phyloP scores from a whole-genome alignment of 2,888 invertebrate genomes.

The Meiosimyza platycephala region DNA sequence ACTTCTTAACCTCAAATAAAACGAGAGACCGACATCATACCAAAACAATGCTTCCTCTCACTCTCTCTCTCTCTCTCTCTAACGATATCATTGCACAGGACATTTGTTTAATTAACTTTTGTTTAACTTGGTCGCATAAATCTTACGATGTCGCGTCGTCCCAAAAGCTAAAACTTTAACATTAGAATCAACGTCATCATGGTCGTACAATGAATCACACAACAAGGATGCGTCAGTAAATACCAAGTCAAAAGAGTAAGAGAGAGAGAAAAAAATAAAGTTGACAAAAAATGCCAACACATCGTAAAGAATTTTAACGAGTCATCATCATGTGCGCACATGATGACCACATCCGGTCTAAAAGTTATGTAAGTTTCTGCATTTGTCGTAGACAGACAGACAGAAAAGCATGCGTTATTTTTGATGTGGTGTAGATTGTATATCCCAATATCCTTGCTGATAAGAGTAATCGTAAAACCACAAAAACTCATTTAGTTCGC shows the following conservation, averaged over 20 bases:
- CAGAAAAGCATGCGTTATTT: too few relatives aligned
- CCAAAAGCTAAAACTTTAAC: not conserved
- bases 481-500: constrained; percentile 49
- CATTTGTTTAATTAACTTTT: constrained; percentile 33
- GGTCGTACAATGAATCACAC: not conserved
- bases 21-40: too few relatives aligned
- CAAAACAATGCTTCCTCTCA: too few relatives aligned
- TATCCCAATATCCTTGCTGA: not conserved
- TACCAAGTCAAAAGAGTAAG: too few relatives aligned
- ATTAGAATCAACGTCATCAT: constrained; percentile 9
- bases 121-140: constrained; percentile 27
- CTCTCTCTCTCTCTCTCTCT: too few relatives aligned
- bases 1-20: too few relatives aligned
- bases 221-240: too few relatives aligned
- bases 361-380: too few relatives aligned
- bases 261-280: too few relatives aligned
- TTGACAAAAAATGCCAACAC: constrained; percentile 7
- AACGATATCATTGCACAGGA: not conserved
- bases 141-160: not conserved
- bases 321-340: constrained; percentile 15
- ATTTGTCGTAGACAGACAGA: too few relatives aligned
- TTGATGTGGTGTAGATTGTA: too few relatives aligned
- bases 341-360: constrained; percentile 14
- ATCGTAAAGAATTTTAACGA: constrained; percentile 35
- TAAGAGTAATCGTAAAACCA: constrained; percentile 42